Evolutionary conservation across 2,113 vertebrate genomes (phyloP), one percentile per base, ranked within the genome.

Genomic region (Siphamia tubifer): DNA sequence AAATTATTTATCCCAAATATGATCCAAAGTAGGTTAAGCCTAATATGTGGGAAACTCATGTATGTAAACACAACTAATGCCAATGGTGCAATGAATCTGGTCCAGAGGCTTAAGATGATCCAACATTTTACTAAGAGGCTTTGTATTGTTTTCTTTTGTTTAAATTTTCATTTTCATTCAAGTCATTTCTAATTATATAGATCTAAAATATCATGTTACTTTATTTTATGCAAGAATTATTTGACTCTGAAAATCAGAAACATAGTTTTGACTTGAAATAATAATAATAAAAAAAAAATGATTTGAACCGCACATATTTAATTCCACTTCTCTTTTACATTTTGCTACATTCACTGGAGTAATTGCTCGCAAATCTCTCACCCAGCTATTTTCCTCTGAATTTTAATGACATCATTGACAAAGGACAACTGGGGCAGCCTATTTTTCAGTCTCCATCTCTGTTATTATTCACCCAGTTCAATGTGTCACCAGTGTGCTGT

Each of bases 401-500:
- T 87, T 67, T 79, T 65, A 86, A 83, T 79, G 38, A 45, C 28
- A 8, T 40, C 19, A 3, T 68, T 70, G 68, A 79, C 79, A 75
- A 78, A 73, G 69, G 65, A 78, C 58, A 36, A 80, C 64, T 34
- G 68, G 30, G 28, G 60, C 43, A 28, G 66, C 47, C 54, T 60
- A 30, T 81, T 77, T 65, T 67, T 78, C 63, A 53, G 62, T 56
- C 40, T 44, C 53, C 63, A 32, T 63, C 69, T 57, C 25, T 78
- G 72, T 75, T 74, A 68, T 80, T 85, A 55, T 81, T 65, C 58
- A 17, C 54, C 57, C 27, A 8, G 81, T 81, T 77, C 77, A 79
- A 53, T 35, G 64, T 81, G 77, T 69, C 81, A 66, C 45, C 27
- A 47, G 71, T 25, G 65, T 23, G 79, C 48, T 71, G 81, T 84